Conservation (phyloP, 2,888 invertebrate genomes). For the Phlogophora meticulosa region DNA sequence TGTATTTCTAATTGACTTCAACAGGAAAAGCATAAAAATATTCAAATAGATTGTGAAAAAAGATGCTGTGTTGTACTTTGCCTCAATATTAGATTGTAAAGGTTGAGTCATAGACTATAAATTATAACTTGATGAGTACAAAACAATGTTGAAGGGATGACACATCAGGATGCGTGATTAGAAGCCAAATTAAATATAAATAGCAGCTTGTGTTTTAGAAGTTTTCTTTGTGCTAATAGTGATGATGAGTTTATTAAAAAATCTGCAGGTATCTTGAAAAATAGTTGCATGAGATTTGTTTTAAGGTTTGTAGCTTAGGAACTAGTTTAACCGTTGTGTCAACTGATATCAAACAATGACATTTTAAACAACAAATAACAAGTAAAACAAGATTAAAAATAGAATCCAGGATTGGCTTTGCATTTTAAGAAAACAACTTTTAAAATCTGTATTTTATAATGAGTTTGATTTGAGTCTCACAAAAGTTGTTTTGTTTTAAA, state of each 20-base stretch:
- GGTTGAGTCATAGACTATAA: conserved; percentile 35
- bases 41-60: conserved; percentile 1
- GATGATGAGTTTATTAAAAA: conserved; percentile 8
- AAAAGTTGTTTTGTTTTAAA: background rate
- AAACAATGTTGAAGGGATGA: conserved; percentile 24
- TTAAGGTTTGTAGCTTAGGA: background rate
- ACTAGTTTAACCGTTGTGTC: background rate
- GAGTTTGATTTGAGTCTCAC: background rate
- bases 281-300: background rate
- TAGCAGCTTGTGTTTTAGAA: background rate
- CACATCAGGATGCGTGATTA: conserved; percentile 23
- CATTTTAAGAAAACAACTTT: background rate
- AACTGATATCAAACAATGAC: background rate
- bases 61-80: conserved; percentile 12
- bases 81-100: conserved; percentile 23
- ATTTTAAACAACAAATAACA: background rate
- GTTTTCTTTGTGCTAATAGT: conserved; percentile 3
- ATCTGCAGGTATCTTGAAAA: conserved; percentile 2
- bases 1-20: background rate
- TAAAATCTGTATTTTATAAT: background rate
- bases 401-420: background rate
- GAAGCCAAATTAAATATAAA: background rate
- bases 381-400: background rate
- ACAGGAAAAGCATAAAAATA: conserved; percentile 6
- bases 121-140: background rate